These are phyloP conservation scores for Crocidura indochinensis DNA, from an alignment of 2,797 vertebrate species.

Conservation along the genomic window DNA sequence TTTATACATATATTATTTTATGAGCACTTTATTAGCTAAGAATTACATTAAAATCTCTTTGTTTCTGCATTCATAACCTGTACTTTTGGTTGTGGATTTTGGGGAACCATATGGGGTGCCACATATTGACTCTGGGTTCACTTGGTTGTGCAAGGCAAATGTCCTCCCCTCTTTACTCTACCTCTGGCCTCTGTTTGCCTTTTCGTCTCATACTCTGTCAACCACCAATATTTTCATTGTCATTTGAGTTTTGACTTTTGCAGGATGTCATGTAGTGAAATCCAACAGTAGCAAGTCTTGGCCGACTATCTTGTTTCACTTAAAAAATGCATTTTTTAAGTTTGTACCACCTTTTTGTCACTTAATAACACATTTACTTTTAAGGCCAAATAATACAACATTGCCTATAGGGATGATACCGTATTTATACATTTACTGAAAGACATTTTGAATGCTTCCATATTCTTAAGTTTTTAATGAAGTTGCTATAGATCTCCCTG, in stretches of 20 bases:
- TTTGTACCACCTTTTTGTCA: background rate
- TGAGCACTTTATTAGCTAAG: slow-evolving; percentile 15
- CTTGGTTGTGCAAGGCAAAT: too few species aligned
- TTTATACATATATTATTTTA: background rate
- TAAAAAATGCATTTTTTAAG: background rate
- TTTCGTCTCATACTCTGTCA: background rate
- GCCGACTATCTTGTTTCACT: background rate
- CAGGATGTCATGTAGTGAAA: background rate
- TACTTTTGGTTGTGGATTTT: too few species aligned
- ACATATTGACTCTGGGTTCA: too few species aligned
- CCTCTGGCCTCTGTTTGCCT: too few species aligned
- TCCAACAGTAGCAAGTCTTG: background rate
- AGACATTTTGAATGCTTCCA: too few species aligned
- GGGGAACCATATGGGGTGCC: too few species aligned
- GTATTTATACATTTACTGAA: background rate
- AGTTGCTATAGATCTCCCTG: too few species aligned
- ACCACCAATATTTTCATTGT: background rate
- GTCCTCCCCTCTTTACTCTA: too few species aligned
- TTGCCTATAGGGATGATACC: background rate
- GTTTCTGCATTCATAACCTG: background rate
- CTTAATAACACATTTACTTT: background rate
- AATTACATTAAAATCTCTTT: background rate
- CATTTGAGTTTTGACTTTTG: background rate
- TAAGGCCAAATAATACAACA: background rate
- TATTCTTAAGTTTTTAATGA: too few species aligned